These are phyloP conservation scores for Noctua pronuba DNA, from an alignment of 2,888 invertebrate genomes.

Conservation along the genomic window DNA sequence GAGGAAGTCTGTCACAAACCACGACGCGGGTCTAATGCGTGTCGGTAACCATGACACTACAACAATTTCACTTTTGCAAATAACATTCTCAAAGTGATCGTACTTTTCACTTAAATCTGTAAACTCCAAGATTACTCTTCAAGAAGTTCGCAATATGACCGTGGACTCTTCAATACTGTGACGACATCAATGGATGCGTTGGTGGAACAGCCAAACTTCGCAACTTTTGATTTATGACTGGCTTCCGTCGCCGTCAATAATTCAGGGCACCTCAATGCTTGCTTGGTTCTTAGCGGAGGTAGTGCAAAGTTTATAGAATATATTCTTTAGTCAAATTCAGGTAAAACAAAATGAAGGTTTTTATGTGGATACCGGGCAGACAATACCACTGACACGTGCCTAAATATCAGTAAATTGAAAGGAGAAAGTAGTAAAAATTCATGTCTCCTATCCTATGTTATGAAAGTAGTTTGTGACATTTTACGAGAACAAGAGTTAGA, in stretches of 20 bases:
- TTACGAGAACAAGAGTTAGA: not conserved
- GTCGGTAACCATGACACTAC: constrained; percentile 29
- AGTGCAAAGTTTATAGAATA: constrained; percentile 5
- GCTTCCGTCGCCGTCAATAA: constrained; percentile 46
- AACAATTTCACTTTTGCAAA: constrained; percentile 32
- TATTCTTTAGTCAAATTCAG: not conserved
- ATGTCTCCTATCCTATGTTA: not conserved
- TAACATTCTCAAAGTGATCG: constrained; percentile 8
- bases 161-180: constrained; percentile 34
- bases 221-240: constrained; percentile 63
- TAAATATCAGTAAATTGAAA: not conserved
- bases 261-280: constrained; percentile 38
- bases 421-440: not conserved
- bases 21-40: not conserved
- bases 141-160: constrained; percentile 41
- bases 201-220: constrained; percentile 51
- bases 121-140: constrained; percentile 41
- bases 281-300: not conserved
- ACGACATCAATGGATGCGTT: constrained; percentile 56
- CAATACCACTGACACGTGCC: not conserved
- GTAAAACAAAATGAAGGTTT: not conserved
- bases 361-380: not conserved
- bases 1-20: not conserved
- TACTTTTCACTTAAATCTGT: constrained; percentile 34
- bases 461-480: not conserved